phyloP scores from a whole-genome alignment of 2,113 vertebrate species.

The Burhinus oedicnemus region DNA sequence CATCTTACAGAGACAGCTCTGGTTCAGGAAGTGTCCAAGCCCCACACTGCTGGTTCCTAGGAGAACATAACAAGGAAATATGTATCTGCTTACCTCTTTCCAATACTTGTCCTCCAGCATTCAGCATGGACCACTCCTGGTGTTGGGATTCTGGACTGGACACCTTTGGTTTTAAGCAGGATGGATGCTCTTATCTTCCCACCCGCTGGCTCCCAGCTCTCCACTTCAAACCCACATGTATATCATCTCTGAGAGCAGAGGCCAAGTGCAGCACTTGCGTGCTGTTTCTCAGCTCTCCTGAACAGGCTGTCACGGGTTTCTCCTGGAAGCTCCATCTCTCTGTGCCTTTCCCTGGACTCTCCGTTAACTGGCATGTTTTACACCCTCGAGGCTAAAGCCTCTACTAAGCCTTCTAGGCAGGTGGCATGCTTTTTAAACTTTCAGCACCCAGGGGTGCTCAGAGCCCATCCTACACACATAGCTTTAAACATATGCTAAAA shows the following conservation, averaged over 20 bases:
- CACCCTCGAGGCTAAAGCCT: neutral
- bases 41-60: neutral
- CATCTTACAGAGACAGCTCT: neutral
- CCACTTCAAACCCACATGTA: neutral
- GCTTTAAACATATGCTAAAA: neutral
- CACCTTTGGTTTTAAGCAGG: neutral
- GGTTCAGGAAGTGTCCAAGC: neutral
- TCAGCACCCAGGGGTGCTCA: neutral
- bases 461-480: neutral
- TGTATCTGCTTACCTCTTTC: neutral
- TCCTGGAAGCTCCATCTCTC: neutral
- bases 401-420: neutral
- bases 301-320: neutral
- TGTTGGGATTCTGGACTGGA: neutral
- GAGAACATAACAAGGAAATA: neutral
- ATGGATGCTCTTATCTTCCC: neutral
- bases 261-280: neutral
- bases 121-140: fast-evolving
- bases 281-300: neutral
- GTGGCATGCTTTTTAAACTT: neutral
- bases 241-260: neutral
- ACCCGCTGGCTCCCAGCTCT: neutral
- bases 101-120: neutral
- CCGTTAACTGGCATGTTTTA: neutral
- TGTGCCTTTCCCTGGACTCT: neutral